A percentile compares a stretch with the other conserved stretches of the same genome.
Evolutionary conservation across 1,140 invertebrate species (phyloP).

Genomic region (Maconellicoccus hirsutus): DNA sequence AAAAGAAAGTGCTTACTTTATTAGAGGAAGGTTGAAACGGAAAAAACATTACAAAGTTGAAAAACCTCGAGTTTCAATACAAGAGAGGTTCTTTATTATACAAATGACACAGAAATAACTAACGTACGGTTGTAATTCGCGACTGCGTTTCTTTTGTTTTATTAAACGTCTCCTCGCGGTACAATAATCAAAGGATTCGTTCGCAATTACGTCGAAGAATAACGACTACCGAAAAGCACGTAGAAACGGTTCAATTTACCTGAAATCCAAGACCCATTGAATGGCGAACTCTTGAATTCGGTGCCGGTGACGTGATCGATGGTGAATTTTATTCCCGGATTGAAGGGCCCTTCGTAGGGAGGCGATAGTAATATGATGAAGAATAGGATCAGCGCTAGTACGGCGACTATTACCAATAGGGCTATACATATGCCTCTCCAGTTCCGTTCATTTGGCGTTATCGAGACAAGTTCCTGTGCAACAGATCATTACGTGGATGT

Average conservation of each 20-base stretch:
- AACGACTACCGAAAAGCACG: not conserved
- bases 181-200: not conserved
- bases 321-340: conserved; percentile 49
- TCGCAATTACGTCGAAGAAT: no score
- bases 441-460: conserved; percentile 68
- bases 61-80: not conserved
- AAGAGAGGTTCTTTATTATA: not conserved
- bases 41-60: not conserved
- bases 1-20: conserved; percentile 3
- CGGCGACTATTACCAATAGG: conserved; percentile 70
- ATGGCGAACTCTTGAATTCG: conserved; percentile 47
- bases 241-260: conserved; percentile 39
- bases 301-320: conserved; percentile 52
- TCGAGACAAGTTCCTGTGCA: conserved; percentile 62
- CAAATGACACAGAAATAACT: not conserved
- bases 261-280: conserved; percentile 70
- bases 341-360: conserved; percentile 52
- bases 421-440: conserved; percentile 85
- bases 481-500: conserved; percentile 26
- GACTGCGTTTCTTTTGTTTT: not conserved
- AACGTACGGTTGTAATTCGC: not conserved
- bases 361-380: conserved; percentile 75
- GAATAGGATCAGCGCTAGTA: conserved; percentile 72
- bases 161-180: not conserved
- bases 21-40: not conserved